phyloP scores from a whole-genome alignment of 2,797 vertebrate species.

The Emys orbicularis region DNA sequence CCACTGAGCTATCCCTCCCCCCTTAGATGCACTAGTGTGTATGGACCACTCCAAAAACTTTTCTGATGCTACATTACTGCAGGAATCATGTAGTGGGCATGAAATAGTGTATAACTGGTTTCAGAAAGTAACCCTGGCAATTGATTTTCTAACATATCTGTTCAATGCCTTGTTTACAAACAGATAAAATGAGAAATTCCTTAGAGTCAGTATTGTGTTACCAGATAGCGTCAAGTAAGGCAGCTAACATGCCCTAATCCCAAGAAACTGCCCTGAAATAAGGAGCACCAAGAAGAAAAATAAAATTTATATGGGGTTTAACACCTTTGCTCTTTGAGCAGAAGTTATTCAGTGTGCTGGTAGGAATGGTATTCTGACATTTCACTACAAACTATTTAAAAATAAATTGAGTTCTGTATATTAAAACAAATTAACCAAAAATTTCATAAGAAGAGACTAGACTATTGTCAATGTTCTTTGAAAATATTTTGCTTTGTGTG shows the following conservation, averaged over 20 bases:
- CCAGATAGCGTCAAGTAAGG: neutral
- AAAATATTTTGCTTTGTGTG: slow-evolving; percentile 57
- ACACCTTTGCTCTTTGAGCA: slow-evolving; percentile 51
- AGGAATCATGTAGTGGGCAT: neutral
- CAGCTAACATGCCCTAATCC: neutral
- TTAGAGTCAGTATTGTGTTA: neutral
- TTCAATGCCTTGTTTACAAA: neutral
- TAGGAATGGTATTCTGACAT: slow-evolving; percentile 46
- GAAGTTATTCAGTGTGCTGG: slow-evolving; percentile 20
- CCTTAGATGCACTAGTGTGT: neutral
- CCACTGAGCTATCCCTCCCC: too few species aligned
- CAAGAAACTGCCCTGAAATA: slow-evolving; percentile 11
- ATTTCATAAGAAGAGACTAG: neutral
- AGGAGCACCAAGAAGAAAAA: neutral
- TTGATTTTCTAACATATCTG: neutral
- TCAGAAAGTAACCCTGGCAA: neutral
- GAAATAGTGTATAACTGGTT: neutral
- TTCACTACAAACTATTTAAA: slow-evolving; percentile 33
- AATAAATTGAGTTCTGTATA: slow-evolving; percentile 24
- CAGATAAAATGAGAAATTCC: neutral
- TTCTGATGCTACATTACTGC: neutral
- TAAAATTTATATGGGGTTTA: slow-evolving; percentile 25
- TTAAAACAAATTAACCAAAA: slow-evolving; percentile 61
- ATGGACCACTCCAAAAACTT: neutral
- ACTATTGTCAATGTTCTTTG: slow-evolving; percentile 9